Evolutionary conservation across 1,140 invertebrate species (phyloP).

Genomic region (Mizuhopecten yessoensis): DNA sequence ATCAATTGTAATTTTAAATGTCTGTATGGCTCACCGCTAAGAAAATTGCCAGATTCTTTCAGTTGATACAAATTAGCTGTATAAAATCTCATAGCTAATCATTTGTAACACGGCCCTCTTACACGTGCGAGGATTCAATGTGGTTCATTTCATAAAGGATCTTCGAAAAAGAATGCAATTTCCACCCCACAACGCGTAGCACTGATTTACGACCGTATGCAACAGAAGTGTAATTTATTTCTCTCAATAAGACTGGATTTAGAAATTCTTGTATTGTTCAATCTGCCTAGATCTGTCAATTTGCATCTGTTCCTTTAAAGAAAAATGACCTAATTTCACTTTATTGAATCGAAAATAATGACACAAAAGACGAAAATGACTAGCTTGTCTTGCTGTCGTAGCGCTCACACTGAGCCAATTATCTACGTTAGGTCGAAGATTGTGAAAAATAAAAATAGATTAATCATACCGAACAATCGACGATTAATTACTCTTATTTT

Average conservation of each 20-base stretch:
- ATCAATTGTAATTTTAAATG: slow-evolving; percentile 36
- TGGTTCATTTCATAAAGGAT: background rate
- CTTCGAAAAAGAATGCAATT: slow-evolving; percentile 18
- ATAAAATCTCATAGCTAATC: background rate
- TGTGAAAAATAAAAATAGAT: background rate
- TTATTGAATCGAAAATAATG: slow-evolving; percentile 29
- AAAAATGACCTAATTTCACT: slow-evolving; percentile 33
- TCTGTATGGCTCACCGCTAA: background rate
- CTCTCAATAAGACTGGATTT: slow-evolving; percentile 16
- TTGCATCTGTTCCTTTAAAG: slow-evolving; percentile 33
- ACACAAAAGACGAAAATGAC: slow-evolving; percentile 22
- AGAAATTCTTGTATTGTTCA: slow-evolving; percentile 38
- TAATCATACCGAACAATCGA: background rate
- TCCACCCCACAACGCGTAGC: slow-evolving; percentile 2
- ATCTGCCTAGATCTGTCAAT: background rate
- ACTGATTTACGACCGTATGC: background rate
- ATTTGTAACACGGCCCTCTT: background rate
- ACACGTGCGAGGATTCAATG: slow-evolving; percentile 25
- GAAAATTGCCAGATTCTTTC: slow-evolving; percentile 32
- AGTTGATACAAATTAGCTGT: slow-evolving; percentile 8
- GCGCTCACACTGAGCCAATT: background rate
- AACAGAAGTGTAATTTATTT: slow-evolving; percentile 36
- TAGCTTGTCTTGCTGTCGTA: background rate
- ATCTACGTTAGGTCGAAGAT: background rate
- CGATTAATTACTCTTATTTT: slow-evolving; percentile 2